Evolutionary conservation across 2,797 vertebrate genomes (phyloP), one percentile per base, ranked within the genome.

Genomic region (Mionectes olivaceus): DNA sequence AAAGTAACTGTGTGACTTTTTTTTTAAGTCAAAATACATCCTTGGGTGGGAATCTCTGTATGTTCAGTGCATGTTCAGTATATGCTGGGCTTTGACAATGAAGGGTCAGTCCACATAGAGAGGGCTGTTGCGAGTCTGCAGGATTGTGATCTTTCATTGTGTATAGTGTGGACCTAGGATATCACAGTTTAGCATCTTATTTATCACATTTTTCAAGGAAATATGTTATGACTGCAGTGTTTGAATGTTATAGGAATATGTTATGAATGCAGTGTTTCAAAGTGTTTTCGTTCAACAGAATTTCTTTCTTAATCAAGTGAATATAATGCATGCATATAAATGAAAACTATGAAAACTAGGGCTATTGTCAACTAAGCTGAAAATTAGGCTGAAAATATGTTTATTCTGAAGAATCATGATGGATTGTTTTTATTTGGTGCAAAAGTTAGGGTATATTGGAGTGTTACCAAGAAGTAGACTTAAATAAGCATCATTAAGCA

Each of bases 221-320:
- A 39, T 67, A 18, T 5, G 9, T 60, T 86, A 16, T 4, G 39
- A 41, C 52, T 79, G 52, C 37, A 25, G 33, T 57, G 60, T 63
- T 80, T 67, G 37, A 83, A 69, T 55, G 59, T 61, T 17, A 28
- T 22, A 30, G 19, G 27, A 88, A n/a, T 69, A 21, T 6, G 9
- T 67, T 87, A 18, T 5, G 32, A 39, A 43, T 68, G 46, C 37
- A 30, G 44, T 55, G 57, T 71, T 83, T 64, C 30, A 7, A 70
- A 91, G 43, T 76, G 33, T 44, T 73, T 77, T 59, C 10, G 86
- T 88, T 12, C 39, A 49, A 57, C 25, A 39, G 90, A 68, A 43
- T 81, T 87, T 84, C 33, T 95, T 57, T 83, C 47, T 94, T 93
- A 55, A 89, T 60, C 67, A 75, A 88, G 8, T 60, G 46, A 64